Base-by-base conservation (phyloP, 2,797 vertebrate genomes). In the Avahi laniger region DNA sequence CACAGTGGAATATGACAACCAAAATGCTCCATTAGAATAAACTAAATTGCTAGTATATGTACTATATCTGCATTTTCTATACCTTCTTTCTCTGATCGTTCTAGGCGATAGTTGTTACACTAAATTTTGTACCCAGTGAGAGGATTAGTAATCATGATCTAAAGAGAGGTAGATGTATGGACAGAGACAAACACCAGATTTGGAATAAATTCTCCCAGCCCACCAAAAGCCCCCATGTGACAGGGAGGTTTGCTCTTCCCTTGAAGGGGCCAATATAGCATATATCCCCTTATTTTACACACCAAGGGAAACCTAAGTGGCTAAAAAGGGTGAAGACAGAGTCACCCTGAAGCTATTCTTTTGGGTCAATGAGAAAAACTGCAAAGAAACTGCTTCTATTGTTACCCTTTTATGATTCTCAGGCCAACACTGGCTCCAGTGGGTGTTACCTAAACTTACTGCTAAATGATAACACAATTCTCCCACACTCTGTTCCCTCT, bases 381-480 rank as follows among this genome's bases (percentile, higher is more conserved):
- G 52, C 96, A 96, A 83, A 95, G 91, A 96, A 93, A 72, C 50
- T 61, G 63, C 70, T 86, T 93, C 96, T 96, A 82, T 96, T 75
- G 89, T 93, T 91, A 93, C 67, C 38, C 18, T 91, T 90, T 83
- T 28, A 67, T 41, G 54, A 57, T 94, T 96, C 87, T 43, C 89
- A 93, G 89, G 72, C 93, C 83, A 90, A 59, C 67, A 54, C 33
- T 52, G 97, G 94, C 95, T 96, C 96, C 78, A 75, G 26, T 91
- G 72, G 43, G 59, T 90, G 96, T 93, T 65, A 97, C 96, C 35
- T 94, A 92, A 95, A 97, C 84, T 83, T 54, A 59, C 33, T 81
- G 76, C n/a, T 93, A 43, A 85, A 76, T 82, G 97, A 97, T 97
- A 98, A 96, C 90, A 72, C 86, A 86, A 92, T 88, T 97, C 89